phyloP scores from a whole-genome alignment of 2,113 vertebrate genomes.

The Saguinus midas region DNA sequence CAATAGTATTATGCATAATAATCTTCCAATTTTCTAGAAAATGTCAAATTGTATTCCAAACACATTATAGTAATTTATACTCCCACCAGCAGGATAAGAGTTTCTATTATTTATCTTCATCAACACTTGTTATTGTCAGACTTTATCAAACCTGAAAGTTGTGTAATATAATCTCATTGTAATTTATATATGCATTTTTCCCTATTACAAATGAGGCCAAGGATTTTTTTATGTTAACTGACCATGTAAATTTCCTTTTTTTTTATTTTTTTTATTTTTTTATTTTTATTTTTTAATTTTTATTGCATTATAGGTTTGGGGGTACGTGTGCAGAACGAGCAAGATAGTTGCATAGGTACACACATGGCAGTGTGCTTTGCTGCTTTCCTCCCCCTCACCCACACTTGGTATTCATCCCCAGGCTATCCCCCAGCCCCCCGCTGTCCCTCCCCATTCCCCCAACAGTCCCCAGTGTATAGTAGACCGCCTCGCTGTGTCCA shows the following conservation, averaged over 20 bases:
- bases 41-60: background rate
- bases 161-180: background rate
- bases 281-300: too few species aligned
- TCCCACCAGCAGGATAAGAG: background rate
- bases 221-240: background rate
- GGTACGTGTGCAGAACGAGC: too few species aligned
- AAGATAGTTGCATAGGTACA: too few species aligned
- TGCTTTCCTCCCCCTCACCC: too few species aligned
- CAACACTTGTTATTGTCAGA: background rate
- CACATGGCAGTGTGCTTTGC: too few species aligned
- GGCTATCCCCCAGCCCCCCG: too few species aligned
- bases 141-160: background rate
- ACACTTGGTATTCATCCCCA: too few species aligned
- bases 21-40: background rate
- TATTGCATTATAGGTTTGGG: too few species aligned
- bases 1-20: background rate
- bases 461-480: too few species aligned
- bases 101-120: background rate
- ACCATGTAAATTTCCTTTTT: background rate
- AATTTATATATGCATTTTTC: background rate
- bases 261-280: too few species aligned
- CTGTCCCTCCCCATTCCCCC: too few species aligned
- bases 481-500: too few species aligned
- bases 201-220: background rate
- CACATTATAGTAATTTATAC: background rate